Conservation (phyloP, 2,888 invertebrate genomes). For the Pammene aurita region DNA sequence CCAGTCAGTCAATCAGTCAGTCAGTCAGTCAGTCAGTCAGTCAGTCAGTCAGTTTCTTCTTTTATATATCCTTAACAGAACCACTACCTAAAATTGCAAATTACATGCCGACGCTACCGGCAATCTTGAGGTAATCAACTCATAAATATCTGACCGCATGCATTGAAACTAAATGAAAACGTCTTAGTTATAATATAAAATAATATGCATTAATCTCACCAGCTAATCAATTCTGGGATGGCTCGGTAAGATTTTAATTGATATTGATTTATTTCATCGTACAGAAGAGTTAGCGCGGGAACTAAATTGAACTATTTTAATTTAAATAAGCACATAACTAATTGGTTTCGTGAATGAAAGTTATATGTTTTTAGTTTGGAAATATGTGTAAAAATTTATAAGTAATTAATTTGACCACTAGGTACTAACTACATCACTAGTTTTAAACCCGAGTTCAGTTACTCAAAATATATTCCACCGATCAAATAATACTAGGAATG, state of each 20-base stretch:
- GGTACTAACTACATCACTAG: too few relatives aligned
- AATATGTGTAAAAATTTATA: not conserved
- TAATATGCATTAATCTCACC: conserved; percentile 56
- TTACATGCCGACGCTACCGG: conserved; percentile 37
- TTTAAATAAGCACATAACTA: conserved; percentile 19
- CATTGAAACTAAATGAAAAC: conserved; percentile 51
- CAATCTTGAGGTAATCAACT: conserved; percentile 51
- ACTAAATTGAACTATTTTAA: conserved; percentile 33
- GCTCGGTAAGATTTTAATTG: conserved; percentile 51
- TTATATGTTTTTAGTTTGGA: not conserved
- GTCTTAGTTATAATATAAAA: conserved; percentile 55
- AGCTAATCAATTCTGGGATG: conserved; percentile 51
- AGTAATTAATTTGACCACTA: too few relatives aligned
- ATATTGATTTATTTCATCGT: conserved; percentile 53
- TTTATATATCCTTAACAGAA: not conserved
- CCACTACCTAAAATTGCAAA: conserved; percentile 19
- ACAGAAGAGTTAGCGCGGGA: conserved; percentile 18
- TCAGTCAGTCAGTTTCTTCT: too few relatives aligned
- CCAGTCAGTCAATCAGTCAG: too few relatives aligned
- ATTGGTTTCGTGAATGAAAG: conserved; percentile 36
- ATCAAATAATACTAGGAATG: too few relatives aligned
- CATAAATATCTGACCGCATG: conserved; percentile 51
- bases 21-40: too few relatives aligned
- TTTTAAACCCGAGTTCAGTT: too few relatives aligned
- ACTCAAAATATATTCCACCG: too few relatives aligned